Percentiles rank a stretch among this genome's conserved stretches.
phyloP scores from a whole-genome alignment of 2,888 invertebrate species.

The Orthosia cruda region DNA sequence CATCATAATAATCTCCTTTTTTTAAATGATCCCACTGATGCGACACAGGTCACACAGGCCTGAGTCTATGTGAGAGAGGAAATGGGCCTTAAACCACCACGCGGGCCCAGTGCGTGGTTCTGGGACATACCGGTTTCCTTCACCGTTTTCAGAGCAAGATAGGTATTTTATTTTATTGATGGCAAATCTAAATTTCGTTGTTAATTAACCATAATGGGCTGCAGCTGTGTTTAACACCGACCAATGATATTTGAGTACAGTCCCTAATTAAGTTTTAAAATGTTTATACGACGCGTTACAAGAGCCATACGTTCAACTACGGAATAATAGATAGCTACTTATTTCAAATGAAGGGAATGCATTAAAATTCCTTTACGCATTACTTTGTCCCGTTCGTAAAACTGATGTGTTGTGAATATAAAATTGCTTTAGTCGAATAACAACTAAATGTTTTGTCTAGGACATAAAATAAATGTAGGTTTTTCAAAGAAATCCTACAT shows the following conservation, averaged over 20 bases:
- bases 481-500: neutral
- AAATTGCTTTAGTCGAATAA: constrained; percentile 26
- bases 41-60: no score
- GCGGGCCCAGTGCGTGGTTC: no score
- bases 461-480: neutral
- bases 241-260: neutral
- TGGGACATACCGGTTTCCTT: no score
- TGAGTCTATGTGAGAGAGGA: no score
- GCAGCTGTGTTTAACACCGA: neutral
- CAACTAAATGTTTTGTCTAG: neutral
- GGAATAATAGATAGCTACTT: constrained; percentile 50
- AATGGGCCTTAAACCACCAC: no score
- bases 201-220: neutral
- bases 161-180: neutral
- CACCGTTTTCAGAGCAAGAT: neutral
- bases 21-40: no score
- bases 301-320: constrained; percentile 9
- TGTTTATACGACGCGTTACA: constrained; percentile 1
- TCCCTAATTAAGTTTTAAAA: constrained; percentile 14
- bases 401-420: constrained; percentile 43
- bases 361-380: constrained; percentile 51
- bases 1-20: no score
- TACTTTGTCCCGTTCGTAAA: constrained; percentile 56
- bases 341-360: constrained; percentile 42
- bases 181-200: neutral